Conservation (phyloP, 2,113 vertebrate genomes). For the Notiomystis cincta region DNA sequence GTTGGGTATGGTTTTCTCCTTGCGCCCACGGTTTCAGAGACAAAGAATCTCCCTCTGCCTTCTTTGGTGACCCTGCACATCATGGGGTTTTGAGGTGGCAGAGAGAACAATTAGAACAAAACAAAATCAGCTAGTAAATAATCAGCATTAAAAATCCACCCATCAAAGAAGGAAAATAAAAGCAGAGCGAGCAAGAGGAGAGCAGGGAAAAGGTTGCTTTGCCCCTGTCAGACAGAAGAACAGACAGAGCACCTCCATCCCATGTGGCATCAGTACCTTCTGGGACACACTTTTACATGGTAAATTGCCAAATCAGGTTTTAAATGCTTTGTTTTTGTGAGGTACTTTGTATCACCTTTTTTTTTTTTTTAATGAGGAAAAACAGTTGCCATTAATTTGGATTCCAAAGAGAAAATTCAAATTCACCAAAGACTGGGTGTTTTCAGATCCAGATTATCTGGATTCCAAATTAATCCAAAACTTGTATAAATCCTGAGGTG, state of each 20-base stretch:
- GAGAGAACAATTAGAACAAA: neutral
- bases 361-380: neutral
- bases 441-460: neutral
- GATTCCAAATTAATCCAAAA: neutral
- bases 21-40: neutral
- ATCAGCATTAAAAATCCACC: neutral
- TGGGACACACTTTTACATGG: neutral
- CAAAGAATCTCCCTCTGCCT: neutral
- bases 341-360: neutral
- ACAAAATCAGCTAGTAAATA: neutral
- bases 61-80: neutral
- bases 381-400: neutral
- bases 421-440: neutral
- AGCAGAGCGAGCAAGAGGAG: neutral
- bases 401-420: neutral
- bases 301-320: neutral
- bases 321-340: neutral
- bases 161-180: neutral
- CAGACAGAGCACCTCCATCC: neutral
- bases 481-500: neutral
- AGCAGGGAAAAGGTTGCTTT: neutral
- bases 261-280: accelerated
- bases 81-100: neutral
- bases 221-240: neutral
- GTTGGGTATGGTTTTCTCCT: neutral